Base-by-base conservation (phyloP, 1,140 invertebrate species). In the Drepana arcuata region DNA sequence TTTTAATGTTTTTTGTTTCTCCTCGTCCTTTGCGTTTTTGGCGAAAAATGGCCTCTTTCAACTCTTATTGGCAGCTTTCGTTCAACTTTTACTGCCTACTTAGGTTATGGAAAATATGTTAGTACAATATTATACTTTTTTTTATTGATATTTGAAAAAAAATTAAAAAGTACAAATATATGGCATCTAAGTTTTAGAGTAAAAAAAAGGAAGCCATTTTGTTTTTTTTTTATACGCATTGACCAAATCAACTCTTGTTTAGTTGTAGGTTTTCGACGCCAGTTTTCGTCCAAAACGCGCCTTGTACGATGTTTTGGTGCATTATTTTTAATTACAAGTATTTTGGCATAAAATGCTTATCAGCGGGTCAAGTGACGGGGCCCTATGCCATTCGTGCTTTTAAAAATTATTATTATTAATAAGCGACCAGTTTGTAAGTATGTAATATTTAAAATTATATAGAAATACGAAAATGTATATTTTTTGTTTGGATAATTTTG, bases 381-480 rank as follows among this genome's bases (percentile, higher is more conserved):
- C 44, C 60, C 59, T 48, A 39, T 56, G 68, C 73, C 71, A 63
- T 67, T 68, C 52, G 74, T 75, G 74, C 74, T 79, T 75, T 70
- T 64, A 56, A 64, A 64, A 7, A 56, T 46, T 28, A 34, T 34
- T 39, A 39, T 26, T 32, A 32, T 25, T 26, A 6, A 26, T n/a
- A 26, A 26, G 6, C 6, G 24, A 6, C n/a, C 10, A 26, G 6
- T 26, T 26, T 2, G 24, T 26, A n/a, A n/a, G n/a, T n/a, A n/a
- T n/a, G n/a, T n/a, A n/a, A n/a, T n/a, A n/a, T n/a, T n/a, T n/a
- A n/a, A n/a, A n/a, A n/a, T n/a, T n/a, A n/a, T n/a, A n/a, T n/a
- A n/a, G n/a, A n/a, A n/a, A n/a, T 26, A 26, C 24, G 10, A 6
- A 10, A 26, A 26, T 6, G 2, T 26, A 26, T 26, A 6, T 26